These are phyloP conservation scores for Stercorarius parasiticus DNA, from an alignment of 2,113 vertebrate species.

Conservation along the genomic window DNA sequence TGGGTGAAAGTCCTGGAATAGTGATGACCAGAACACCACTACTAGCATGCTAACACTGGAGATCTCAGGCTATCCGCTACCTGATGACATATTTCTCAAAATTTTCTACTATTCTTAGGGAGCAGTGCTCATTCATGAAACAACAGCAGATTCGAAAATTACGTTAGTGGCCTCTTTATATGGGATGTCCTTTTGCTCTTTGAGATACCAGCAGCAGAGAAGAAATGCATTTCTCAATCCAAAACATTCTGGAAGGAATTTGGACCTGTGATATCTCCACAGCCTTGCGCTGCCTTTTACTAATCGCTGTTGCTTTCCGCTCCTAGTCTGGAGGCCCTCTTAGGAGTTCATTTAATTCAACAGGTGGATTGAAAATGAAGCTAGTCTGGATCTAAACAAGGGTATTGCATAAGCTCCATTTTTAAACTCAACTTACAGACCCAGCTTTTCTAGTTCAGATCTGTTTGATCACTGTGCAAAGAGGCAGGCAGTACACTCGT, in stretches of 20 bases:
- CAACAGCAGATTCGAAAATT: background rate
- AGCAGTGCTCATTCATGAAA: background rate
- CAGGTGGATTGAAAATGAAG: background rate
- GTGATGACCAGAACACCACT: background rate
- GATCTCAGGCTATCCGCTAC: background rate
- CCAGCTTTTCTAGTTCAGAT: background rate
- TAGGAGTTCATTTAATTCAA: background rate
- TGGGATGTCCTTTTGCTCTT: background rate
- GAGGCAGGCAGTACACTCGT: background rate
- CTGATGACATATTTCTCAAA: background rate
- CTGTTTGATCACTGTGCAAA: background rate
- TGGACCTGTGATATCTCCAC: background rate
- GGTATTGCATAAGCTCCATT: fast-evolving
- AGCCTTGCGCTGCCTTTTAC: background rate
- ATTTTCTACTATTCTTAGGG: background rate
- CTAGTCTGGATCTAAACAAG: background rate
- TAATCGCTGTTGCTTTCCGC: background rate
- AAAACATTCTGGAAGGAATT: background rate
- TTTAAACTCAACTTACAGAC: background rate
- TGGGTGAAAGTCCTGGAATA: background rate
- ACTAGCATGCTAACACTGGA: background rate
- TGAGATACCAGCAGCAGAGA: background rate
- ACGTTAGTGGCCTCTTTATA: background rate
- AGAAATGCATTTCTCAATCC: background rate
- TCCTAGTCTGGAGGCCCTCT: background rate